Evolutionary conservation across 2,888 invertebrate species (phyloP).

Genomic region (Aleiodes leptofemur): DNA sequence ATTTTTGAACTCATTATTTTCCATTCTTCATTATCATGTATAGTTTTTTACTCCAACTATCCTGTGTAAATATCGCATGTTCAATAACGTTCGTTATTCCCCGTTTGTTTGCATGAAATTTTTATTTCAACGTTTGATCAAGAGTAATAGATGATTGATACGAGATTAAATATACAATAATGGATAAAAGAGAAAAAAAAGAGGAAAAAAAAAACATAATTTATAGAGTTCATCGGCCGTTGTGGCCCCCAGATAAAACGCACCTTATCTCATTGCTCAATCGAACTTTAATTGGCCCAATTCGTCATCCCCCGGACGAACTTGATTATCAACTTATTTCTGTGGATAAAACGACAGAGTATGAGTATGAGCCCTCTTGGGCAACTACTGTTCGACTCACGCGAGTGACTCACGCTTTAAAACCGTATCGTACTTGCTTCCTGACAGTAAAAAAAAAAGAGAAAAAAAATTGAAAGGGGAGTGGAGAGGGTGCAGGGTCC

Average conservation of each 20-base stretch:
- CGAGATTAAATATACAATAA: constrained; percentile 34
- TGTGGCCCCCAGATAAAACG: constrained; percentile 52
- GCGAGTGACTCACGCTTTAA: constrained; percentile 73
- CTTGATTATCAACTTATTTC: constrained; percentile 73
- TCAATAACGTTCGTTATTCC: neutral
- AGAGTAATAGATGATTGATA: constrained; percentile 33
- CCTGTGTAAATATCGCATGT: constrained; percentile 3
- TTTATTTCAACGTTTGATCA: constrained; percentile 25
- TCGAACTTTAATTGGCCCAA: constrained; percentile 74
- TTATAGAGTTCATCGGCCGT: constrained; percentile 55
- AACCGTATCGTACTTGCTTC: constrained; percentile 60
- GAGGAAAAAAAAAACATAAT: neutral
- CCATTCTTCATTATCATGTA: neutral
- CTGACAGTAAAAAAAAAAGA: constrained; percentile 20
- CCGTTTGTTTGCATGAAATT: constrained; percentile 21
- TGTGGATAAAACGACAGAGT: constrained; percentile 64
- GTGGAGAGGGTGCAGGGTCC: constrained; percentile 28
- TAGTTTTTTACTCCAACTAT: neutral
- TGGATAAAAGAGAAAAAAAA: constrained; percentile 44
- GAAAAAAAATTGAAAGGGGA: constrained; percentile 17
- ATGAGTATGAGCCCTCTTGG: constrained; percentile 33
- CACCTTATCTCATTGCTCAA: constrained; percentile 70
- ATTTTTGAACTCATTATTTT: neutral
- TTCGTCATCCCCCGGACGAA: constrained; percentile 74
- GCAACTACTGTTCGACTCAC: constrained; percentile 60